Evolutionary conservation across 2,888 invertebrate species (phyloP).

Genomic region (Empis livida): DNA sequence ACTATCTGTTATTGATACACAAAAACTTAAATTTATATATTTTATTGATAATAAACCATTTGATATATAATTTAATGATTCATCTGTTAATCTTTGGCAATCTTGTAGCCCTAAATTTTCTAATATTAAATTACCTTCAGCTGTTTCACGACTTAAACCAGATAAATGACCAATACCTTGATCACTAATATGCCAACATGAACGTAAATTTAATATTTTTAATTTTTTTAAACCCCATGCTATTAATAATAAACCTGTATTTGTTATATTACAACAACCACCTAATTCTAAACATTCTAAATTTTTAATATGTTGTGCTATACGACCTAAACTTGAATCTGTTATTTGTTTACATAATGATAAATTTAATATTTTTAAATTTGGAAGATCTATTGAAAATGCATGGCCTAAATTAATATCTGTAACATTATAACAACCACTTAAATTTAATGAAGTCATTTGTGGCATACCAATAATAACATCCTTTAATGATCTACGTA

Average conservation of each 20-base stretch:
- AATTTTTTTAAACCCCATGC: slow-evolving; percentile 80
- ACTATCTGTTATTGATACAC: slow-evolving; percentile 86
- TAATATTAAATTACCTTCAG: slow-evolving; percentile 58
- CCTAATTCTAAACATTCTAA: slow-evolving; percentile 79
- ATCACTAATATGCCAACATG: slow-evolving; percentile 88
- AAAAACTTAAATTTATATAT: slow-evolving; percentile 85
- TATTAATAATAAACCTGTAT: slow-evolving; percentile 71
- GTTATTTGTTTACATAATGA: slow-evolving; percentile 91
- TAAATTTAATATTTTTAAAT: slow-evolving; percentile 68
- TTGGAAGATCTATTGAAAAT: slow-evolving; percentile 61
- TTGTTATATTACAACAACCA: slow-evolving; percentile 84
- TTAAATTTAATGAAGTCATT: slow-evolving; percentile 74
- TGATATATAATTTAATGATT: slow-evolving; percentile 74
- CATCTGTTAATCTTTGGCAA: slow-evolving; percentile 87
- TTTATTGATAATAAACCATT: slow-evolving; percentile 67
- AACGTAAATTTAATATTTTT: slow-evolving; percentile 72
- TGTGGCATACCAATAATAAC: slow-evolving; percentile 76
- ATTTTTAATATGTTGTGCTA: slow-evolving; percentile 73
- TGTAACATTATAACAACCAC: slow-evolving; percentile 87
- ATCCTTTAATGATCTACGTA: slow-evolving; percentile 69
- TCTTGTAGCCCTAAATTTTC: slow-evolving; percentile 85
- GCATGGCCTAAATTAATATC: slow-evolving; percentile 75
- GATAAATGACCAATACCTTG: slow-evolving; percentile 79
- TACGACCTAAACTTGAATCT: slow-evolving; percentile 74
- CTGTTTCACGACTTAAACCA: slow-evolving; percentile 51